These are phyloP conservation scores for Carassius carassius DNA, from an alignment of 2,113 vertebrate genomes.

Conservation along the genomic window DNA sequence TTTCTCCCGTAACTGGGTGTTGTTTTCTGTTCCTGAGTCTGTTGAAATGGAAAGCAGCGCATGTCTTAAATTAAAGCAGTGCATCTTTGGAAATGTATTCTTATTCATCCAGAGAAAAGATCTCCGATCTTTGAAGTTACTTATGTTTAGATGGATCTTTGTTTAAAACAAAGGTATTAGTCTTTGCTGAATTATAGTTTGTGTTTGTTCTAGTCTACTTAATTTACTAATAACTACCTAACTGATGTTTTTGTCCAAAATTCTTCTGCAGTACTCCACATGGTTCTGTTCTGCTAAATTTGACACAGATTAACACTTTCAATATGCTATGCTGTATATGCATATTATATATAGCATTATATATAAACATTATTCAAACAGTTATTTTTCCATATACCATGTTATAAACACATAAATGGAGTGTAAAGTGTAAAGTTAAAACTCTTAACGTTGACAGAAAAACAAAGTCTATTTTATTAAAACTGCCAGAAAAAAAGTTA, in stretches of 20 bases:
- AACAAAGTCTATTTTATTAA: no score
- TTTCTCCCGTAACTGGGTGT: constrained; percentile 2
- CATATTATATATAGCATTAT: no score
- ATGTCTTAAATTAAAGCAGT: neutral
- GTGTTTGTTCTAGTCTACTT: neutral
- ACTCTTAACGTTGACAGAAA: no score
- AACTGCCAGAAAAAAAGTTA: no score
- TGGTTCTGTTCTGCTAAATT: neutral
- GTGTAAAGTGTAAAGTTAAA: no score
- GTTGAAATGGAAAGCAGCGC: neutral
- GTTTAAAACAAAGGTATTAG: neutral
- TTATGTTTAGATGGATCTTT: neutral
- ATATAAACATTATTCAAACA: no score
- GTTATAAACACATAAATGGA: no score
- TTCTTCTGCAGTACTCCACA: neutral
- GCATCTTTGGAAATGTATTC: neutral
- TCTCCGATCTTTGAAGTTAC: neutral
- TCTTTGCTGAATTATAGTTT: neutral
- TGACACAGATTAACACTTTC: neutral
- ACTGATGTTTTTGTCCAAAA: neutral
- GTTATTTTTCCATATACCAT: no score
- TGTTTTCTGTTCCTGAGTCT: constrained; percentile 7
- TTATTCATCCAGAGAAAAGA: neutral
- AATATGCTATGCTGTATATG: neutral
- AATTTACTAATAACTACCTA: neutral